These are phyloP conservation scores for Drosophila quadrilineata DNA, from an alignment of 1,140 invertebrate genomes.

Conservation along the genomic window DNA sequence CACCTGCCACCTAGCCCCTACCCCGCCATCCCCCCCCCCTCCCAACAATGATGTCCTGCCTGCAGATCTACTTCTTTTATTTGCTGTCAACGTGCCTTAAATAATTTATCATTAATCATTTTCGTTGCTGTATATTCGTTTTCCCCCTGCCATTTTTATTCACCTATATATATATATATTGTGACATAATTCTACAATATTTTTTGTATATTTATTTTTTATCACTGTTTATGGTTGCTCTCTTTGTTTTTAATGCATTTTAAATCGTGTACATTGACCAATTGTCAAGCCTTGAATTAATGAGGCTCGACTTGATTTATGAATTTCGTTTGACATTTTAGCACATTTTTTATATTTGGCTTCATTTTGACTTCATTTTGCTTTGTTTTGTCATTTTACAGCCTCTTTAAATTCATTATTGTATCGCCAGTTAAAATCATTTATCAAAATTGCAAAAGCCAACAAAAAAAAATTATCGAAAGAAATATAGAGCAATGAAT, in stretches of 20 bases:
- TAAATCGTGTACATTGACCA: slow-evolving; percentile 67
- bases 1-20: slow-evolving; percentile 15
- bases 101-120: slow-evolving; percentile 73
- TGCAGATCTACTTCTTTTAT: slow-evolving; percentile 23
- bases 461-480: background rate
- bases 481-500: too few relatives aligned
- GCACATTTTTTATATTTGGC: slow-evolving; percentile 1
- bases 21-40: too few relatives aligned
- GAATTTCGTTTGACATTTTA: slow-evolving; percentile 20
- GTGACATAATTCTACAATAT: slow-evolving; percentile 21
- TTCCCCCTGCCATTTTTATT: background rate
- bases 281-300: slow-evolving; percentile 67
- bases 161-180: background rate
- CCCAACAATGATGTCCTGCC: slow-evolving; percentile 6
- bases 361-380: slow-evolving; percentile 26
- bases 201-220: slow-evolving; percentile 12
- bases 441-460: slow-evolving; percentile 43
- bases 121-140: slow-evolving; percentile 15
- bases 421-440: slow-evolving; percentile 23
- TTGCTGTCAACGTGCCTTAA: slow-evolving; percentile 57
- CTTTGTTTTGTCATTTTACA: slow-evolving; percentile 1
- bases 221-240: slow-evolving; percentile 15
- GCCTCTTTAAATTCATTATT: slow-evolving; percentile 41
- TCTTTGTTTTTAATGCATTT: slow-evolving; percentile 57
- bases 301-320: slow-evolving; percentile 59